Evolutionary conservation across 1,140 invertebrate genomes (phyloP).

Genomic region (Rhyzopertha dominica): DNA sequence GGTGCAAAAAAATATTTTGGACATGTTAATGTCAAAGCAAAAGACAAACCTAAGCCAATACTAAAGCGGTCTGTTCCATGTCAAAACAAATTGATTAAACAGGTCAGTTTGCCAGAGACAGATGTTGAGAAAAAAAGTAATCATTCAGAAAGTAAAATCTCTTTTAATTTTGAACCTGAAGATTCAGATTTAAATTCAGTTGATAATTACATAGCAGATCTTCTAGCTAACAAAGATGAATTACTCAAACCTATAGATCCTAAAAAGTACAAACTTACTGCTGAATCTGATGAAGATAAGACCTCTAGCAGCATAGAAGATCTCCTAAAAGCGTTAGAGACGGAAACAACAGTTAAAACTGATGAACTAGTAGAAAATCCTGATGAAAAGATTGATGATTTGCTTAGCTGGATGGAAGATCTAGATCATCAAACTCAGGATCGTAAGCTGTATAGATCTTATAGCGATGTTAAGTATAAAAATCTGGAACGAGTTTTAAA

Average conservation of each 20-base stretch:
- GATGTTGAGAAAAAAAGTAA: conserved; percentile 17
- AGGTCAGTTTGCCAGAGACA: conserved; percentile 29
- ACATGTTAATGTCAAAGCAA: conserved; percentile 15
- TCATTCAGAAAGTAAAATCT: conserved; percentile 12
- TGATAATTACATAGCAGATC: conserved; percentile 42
- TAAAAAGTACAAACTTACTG: conserved; percentile 18
- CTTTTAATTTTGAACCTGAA: conserved; percentile 43
- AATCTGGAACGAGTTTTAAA: conserved; percentile 39
- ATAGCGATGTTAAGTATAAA: conserved; percentile 40
- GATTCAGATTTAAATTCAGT: conserved; percentile 37
- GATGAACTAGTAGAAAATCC: conserved; percentile 22
- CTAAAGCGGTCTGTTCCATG: conserved; percentile 17
- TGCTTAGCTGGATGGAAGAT: conserved; percentile 42
- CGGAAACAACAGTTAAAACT: conserved; percentile 29
- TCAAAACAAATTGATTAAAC: conserved; percentile 25
- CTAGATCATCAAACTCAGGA: conserved; percentile 38
- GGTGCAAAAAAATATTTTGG: conserved; percentile 44
- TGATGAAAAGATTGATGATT: conserved; percentile 41
- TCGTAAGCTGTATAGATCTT: conserved; percentile 35
- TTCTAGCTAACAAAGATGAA: conserved; percentile 40
- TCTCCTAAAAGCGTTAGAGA: conserved; percentile 39
- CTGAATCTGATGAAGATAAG: conserved; percentile 12
- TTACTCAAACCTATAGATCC: conserved; percentile 37
- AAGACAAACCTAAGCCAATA: conserved; percentile 15
- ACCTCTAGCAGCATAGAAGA: conserved; percentile 42